These are phyloP conservation scores for Tragopan temminckii DNA, from an alignment of 2,797 vertebrate genomes.

Conservation along the genomic window DNA sequence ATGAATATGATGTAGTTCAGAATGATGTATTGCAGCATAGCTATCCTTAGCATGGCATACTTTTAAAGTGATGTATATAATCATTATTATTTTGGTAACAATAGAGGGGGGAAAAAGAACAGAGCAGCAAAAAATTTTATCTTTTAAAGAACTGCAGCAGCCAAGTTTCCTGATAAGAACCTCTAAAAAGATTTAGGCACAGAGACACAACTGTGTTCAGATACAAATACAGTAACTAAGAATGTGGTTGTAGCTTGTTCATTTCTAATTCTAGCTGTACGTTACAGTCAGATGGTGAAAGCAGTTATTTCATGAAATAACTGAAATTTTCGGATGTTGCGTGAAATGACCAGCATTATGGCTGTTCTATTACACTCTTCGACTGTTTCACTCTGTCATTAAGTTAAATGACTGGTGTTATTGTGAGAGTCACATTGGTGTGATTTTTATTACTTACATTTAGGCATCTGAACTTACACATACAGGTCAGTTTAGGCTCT, in stretches of 20 bases:
- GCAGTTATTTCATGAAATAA: constrained; percentile 69
- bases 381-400: constrained; percentile 51
- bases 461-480: constrained; percentile 1
- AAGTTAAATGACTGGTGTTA: constrained; percentile 58
- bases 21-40: constrained; percentile 77
- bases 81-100: constrained; percentile 76
- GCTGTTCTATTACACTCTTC: constrained; percentile 46
- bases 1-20: constrained; percentile 55
- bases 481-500: constrained; percentile 17
- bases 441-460: constrained; percentile 42
- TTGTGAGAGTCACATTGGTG: constrained; percentile 6
- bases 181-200: neutral
- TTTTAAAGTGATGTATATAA: constrained; percentile 81
- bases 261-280: constrained; percentile 60
- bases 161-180: constrained; percentile 55
- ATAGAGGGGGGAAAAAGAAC: neutral
- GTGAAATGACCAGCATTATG: constrained; percentile 61
- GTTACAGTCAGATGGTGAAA: constrained; percentile 58
- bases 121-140: constrained; percentile 53
- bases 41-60: constrained; percentile 43
- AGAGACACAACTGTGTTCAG: neutral
- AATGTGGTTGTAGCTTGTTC: neutral
- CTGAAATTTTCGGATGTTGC: constrained; percentile 64
- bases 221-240: constrained; percentile 22
- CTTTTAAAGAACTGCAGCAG: constrained; percentile 25